Percentiles rank a stretch among this genome's conserved stretches.
These are phyloP conservation scores for Hypocryptadius cinnamomeus DNA, from an alignment of 2,113 vertebrate genomes.

Conservation along the genomic window DNA sequence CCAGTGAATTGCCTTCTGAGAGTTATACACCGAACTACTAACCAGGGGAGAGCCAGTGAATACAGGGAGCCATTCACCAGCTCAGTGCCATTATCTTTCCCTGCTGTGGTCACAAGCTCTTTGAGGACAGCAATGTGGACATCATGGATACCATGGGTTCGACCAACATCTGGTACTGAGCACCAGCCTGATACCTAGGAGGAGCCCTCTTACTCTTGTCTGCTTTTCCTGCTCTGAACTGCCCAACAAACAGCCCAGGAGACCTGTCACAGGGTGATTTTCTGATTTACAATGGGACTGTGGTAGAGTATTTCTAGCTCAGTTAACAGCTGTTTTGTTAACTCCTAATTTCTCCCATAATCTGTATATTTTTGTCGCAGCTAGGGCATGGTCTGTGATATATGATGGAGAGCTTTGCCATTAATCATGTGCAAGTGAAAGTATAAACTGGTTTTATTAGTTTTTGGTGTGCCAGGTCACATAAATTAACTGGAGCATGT, in stretches of 20 bases:
- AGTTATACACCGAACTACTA: not conserved
- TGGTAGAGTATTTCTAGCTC: constrained; percentile 51
- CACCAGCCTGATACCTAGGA: not conserved
- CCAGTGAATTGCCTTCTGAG: not conserved
- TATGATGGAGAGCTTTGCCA: constrained; percentile 48
- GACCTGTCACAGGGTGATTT: not conserved
- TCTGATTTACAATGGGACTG: constrained; percentile 66
- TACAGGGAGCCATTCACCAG: not conserved
- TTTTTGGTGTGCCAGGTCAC: constrained; percentile 38
- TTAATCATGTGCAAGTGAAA: constrained; percentile 66
- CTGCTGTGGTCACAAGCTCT: not conserved
- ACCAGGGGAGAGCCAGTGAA: not conserved
- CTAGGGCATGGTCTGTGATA: constrained; percentile 39
- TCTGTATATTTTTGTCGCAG: constrained; percentile 58
- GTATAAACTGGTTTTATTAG: constrained; percentile 53
- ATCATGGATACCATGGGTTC: not conserved
- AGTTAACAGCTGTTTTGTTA: constrained; percentile 69
- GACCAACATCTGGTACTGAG: not conserved
- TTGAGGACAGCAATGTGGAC: not conserved
- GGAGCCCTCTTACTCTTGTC: not conserved
- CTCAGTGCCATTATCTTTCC: not conserved
- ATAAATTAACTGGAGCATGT: constrained; percentile 33
- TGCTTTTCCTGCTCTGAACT: not conserved
- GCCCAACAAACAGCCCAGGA: not conserved
- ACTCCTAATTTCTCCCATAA: constrained; percentile 68